A percentile compares a stretch with the other conserved stretches of the same genome.
phyloP scores from a whole-genome alignment of 2,888 invertebrate species.

The Helicoverpa assulta region DNA sequence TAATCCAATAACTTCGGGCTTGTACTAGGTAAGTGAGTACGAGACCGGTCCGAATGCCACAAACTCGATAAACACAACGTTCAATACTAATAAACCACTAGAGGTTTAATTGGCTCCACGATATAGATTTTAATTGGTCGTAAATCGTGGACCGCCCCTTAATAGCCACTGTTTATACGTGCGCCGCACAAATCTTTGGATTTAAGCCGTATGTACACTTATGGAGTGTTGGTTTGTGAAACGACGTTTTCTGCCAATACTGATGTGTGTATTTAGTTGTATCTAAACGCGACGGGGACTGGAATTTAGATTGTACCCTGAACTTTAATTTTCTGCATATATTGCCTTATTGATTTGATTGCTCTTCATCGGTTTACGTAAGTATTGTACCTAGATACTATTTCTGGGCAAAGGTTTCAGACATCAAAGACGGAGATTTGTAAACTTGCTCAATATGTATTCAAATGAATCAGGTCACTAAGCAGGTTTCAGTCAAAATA shows the following conservation, averaged over 20 bases:
- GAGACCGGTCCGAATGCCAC: constrained; percentile 68
- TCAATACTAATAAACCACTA: constrained; percentile 82
- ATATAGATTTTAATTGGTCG: constrained; percentile 88
- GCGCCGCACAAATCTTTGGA: constrained; percentile 70
- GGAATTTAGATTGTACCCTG: neutral
- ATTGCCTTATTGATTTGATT: too few species aligned
- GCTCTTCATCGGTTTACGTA: too few species aligned
- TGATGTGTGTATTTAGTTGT: constrained; percentile 4
- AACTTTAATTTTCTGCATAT: too few species aligned
- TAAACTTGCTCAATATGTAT: too few species aligned
- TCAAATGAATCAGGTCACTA: too few species aligned
- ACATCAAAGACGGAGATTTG: too few species aligned
- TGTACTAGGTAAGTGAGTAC: constrained; percentile 55
- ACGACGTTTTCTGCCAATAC: constrained; percentile 17
- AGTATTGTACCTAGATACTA: too few species aligned
- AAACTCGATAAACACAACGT: constrained; percentile 74
- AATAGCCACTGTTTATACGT: constrained; percentile 74
- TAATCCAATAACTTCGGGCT: constrained; percentile 56
- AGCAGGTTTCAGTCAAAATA: too few species aligned
- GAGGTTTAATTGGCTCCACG: constrained; percentile 85
- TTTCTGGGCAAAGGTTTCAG: too few species aligned
- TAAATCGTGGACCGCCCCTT: constrained; percentile 79
- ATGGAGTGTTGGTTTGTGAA: constrained; percentile 22
- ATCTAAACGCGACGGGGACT: neutral
- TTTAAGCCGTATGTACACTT: constrained; percentile 67